phyloP scores from a whole-genome alignment of 2,797 vertebrate species.

The Eidolon dupreanum region DNA sequence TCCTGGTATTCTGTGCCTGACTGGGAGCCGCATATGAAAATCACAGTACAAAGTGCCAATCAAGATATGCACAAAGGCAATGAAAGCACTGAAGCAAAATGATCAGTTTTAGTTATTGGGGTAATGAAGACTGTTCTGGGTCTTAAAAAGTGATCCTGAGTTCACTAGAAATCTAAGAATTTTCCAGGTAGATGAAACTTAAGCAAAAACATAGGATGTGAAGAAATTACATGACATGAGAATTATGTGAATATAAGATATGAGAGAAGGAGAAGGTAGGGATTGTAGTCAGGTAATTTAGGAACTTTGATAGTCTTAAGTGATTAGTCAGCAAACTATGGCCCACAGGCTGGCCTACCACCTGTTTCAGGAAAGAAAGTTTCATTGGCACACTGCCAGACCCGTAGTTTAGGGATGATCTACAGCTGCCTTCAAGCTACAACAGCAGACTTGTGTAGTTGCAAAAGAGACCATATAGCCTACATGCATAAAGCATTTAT shows the following conservation, averaged over 20 bases:
- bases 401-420: background rate
- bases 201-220: background rate
- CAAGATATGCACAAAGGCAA: background rate
- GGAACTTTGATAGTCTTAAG: background rate
- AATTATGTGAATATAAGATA: background rate
- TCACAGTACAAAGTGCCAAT: background rate
- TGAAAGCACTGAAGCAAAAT: background rate
- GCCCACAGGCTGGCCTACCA: background rate
- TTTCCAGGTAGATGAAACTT: background rate
- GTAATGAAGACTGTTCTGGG: background rate
- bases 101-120: background rate
- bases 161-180: background rate
- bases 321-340: background rate
- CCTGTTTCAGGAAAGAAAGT: background rate
- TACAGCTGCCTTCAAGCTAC: background rate
- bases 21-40: background rate
- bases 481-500: background rate
- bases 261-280: background rate
- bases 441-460: background rate
- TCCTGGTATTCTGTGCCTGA: background rate
- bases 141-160: constrained; percentile 26
- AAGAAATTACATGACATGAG: background rate
- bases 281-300: background rate
- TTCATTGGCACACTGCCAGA: background rate
- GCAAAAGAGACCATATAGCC: background rate